Evolutionary conservation across 2,113 vertebrate species (phyloP), one percentile per base, ranked within the genome.

Genomic region (Phaethon lepturus): DNA sequence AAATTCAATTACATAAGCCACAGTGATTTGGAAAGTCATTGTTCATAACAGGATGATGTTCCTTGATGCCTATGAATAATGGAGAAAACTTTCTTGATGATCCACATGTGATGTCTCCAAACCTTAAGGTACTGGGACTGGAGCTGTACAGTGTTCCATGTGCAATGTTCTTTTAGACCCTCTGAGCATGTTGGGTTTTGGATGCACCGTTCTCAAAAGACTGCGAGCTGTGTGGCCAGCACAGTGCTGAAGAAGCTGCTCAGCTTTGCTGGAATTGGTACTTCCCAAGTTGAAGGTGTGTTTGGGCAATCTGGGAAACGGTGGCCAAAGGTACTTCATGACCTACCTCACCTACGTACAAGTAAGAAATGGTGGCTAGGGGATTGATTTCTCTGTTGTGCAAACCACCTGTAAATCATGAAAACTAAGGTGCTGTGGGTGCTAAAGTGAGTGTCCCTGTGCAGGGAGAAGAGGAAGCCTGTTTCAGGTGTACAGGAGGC

Each of bases 311-410:
- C 20, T 68, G 58, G 15, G 45, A 31, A 40, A 52, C 35, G 17
- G 17, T 13, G 6, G 19, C 12, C 26, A 16, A n/a, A 45, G 38
- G 26, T n/a, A 78, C 17, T 23, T 56, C 15, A 1, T 45, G 16
- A 26, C 24, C 33, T n/a, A 18, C 9, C 13, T 45, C 9, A 26
- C 3, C 23, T 59, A 17, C 0, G 1, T 4, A 42, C 0, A 0
- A 44, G 44, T 52, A 38, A 71, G 38, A 47, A 63, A 31, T 3
- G 6, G 25, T 33, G 38, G 20, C 35, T 11, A 13, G 58, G 9
- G n/a, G n/a, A 42, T 11, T 24, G 26, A 26, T 68, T 59, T 49
- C 26, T 40, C 4, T 55, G 25, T 7, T n/a, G 28, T 35, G 22
- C 29, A 44, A 55, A 25, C 6, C 4, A 7, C 2, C 11, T 0